Conservation (phyloP, 2,797 vertebrate species). For the Graptemys geographica region DNA sequence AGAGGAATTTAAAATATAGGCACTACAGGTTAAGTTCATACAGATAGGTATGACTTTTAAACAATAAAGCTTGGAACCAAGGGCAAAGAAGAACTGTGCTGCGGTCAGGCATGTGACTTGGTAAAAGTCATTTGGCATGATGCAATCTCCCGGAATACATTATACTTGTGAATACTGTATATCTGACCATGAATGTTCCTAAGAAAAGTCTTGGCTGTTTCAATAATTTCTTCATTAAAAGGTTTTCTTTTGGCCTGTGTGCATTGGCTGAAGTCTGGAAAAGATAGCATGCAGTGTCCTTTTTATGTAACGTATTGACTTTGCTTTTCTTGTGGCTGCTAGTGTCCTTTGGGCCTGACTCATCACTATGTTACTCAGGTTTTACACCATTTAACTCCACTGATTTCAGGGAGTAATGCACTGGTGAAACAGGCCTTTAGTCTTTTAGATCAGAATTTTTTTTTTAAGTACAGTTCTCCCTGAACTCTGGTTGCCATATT, state of each 20-base stretch:
- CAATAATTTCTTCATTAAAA: background rate
- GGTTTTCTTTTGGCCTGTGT: background rate
- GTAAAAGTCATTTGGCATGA: conserved; percentile 18
- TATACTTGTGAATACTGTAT: background rate
- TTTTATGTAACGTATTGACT: background rate
- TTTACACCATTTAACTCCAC: background rate
- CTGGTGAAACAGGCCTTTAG: background rate
- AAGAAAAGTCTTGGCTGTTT: background rate
- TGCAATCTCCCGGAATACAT: background rate
- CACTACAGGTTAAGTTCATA: background rate
- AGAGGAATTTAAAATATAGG: conserved; percentile 13
- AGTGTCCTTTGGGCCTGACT: background rate
- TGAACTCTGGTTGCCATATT: background rate
- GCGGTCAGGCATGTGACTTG: conserved; percentile 21
- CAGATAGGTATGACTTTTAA: background rate
- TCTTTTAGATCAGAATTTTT: background rate
- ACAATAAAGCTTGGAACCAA: conserved; percentile 2
- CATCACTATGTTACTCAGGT: background rate
- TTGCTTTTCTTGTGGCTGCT: background rate
- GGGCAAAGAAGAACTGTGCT: conserved; percentile 9
- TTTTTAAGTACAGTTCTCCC: background rate
- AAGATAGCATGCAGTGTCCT: background rate
- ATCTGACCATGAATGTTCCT: conserved; percentile 22
- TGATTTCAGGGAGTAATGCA: background rate
- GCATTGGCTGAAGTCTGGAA: background rate